Conservation (phyloP, 2,113 vertebrate genomes). For the cattle (Bos taurus) region DNA sequence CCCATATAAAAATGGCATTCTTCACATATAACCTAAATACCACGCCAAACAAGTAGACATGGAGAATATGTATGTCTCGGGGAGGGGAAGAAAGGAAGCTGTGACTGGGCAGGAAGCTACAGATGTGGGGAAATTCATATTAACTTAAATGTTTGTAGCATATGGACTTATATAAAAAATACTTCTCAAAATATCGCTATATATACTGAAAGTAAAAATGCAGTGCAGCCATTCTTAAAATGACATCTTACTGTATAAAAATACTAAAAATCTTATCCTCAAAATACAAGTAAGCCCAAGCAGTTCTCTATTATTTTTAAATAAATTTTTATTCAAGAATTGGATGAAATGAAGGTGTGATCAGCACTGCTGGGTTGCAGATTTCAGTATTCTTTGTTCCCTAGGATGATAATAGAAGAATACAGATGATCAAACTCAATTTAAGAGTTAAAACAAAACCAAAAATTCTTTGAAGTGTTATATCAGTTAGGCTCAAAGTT, state of each 20-base stretch:
- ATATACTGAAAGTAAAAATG: not conserved
- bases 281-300: not conserved
- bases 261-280: not conserved
- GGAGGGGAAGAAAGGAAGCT: too few species aligned
- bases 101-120: not conserved
- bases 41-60: rapidly evolving
- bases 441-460: not conserved
- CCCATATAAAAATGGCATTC: not conserved
- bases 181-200: not conserved
- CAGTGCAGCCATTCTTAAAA: not conserved
- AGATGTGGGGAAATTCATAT: rapidly evolving
- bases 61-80: rapidly evolving
- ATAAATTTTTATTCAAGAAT: not conserved
- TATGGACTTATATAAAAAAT: not conserved
- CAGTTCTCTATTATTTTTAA: not conserved
- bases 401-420: not conserved
- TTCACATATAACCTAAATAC: rapidly evolving
- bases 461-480: not conserved
- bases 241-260: not conserved
- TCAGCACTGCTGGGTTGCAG: not conserved
- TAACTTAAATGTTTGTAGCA: not conserved
- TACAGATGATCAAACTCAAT: not conserved
- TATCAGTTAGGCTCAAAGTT: not conserved
- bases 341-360: not conserved
- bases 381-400: not conserved